Conservation (phyloP, 2,797 vertebrate species). For the Phrynocephalus vlangalii region DNA sequence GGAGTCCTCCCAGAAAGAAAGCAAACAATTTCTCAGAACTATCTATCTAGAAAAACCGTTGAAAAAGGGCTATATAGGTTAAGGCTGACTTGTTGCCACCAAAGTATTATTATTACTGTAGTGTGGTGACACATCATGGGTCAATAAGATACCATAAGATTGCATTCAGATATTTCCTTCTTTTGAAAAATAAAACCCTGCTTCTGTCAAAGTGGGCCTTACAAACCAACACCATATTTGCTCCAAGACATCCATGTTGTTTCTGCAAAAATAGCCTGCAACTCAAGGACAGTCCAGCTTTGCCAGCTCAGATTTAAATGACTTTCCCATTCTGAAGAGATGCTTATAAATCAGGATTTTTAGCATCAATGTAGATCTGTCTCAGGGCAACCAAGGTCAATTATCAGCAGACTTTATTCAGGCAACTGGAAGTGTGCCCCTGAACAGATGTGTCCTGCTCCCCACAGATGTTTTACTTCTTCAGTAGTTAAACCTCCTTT, state of each 20-base stretch:
- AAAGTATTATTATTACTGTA: too few relatives aligned
- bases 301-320: neutral
- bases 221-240: too few relatives aligned
- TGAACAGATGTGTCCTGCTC: neutral
- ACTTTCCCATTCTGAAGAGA: neutral
- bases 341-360: neutral
- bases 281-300: neutral
- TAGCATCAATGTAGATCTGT: conserved; percentile 15
- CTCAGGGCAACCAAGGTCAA: neutral
- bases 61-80: too few relatives aligned
- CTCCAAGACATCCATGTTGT: neutral
- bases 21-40: too few relatives aligned
- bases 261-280: neutral
- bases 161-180: neutral
- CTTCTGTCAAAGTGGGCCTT: neutral
- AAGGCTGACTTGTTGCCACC: too few relatives aligned
- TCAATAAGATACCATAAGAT: neutral
- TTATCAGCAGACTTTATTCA: conserved; percentile 20
- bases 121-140: too few relatives aligned
- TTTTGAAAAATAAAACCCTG: neutral
- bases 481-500: neutral
- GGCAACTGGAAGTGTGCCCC: conserved; percentile 15
- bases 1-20: too few relatives aligned
- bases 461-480: conserved; percentile 2
- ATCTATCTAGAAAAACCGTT: too few relatives aligned